Evolutionary conservation across 1,140 invertebrate genomes (phyloP).

Genomic region (Ips nitidus): DNA sequence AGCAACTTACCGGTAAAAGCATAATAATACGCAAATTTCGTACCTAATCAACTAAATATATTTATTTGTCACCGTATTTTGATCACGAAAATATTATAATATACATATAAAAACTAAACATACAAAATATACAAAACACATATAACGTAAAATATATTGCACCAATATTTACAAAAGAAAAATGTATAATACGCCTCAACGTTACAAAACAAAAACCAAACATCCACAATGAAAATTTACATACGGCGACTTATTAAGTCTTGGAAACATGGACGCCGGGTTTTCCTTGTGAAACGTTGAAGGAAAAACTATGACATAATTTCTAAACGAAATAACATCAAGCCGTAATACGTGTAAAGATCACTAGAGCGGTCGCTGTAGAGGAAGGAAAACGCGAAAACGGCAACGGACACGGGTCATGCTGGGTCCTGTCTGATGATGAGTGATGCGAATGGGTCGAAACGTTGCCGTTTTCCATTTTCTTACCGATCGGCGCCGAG

Average conservation of each 20-base stretch:
- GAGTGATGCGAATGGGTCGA: conserved; percentile 23
- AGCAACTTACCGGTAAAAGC: too few species aligned
- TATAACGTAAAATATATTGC: conserved; percentile 38
- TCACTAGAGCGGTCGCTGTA: conserved; percentile 11
- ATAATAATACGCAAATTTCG: not conserved
- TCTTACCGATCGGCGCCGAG: not conserved
- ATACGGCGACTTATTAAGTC: conserved; percentile 41
- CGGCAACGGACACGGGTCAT: conserved; percentile 26
- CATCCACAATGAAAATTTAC: conserved; percentile 29
- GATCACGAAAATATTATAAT: conserved; percentile 34
- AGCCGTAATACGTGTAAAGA: conserved; percentile 7
- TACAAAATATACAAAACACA: conserved; percentile 39
- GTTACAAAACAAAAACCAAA: conserved; percentile 15
- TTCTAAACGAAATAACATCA: conserved; percentile 24
- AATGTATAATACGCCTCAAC: not conserved
- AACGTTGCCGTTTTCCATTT: not conserved
- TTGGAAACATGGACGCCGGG: conserved; percentile 29
- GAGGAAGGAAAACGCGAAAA: conserved; percentile 8
- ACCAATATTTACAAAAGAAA: conserved; percentile 39
- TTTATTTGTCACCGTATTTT: conserved; percentile 44
- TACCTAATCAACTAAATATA: conserved; percentile 2
- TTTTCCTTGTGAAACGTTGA: conserved; percentile 10
- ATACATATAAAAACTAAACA: conserved; percentile 26
- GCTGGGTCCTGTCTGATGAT: conserved; percentile 9
- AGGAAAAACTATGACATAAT: conserved; percentile 24